Base-by-base conservation (phyloP, 30 jellyfish, hydroid and myxozoan species). In the Aurelia aurita region DNA sequence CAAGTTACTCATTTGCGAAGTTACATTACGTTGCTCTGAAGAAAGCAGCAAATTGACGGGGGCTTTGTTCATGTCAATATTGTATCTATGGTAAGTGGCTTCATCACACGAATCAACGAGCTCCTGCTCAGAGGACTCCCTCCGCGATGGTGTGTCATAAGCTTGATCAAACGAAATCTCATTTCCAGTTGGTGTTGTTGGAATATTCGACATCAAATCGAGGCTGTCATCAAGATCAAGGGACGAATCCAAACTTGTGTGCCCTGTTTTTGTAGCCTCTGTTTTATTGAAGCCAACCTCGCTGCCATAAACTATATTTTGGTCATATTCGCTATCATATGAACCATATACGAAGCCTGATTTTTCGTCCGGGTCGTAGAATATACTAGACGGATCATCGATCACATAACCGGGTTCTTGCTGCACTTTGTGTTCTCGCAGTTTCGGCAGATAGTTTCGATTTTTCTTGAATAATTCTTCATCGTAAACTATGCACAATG, bases 381-480 rank as follows among this genome's bases (percentile, higher is more conserved):
- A 95, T 34, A 95, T 89, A 58, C 97, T 89, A n/a, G 99, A 95
- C 43, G 99, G 99, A 67, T 95, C 99, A 54, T 95, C 98, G 28
- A 95, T 86, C 21, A 70, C 81, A 49, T 23, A 43, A 22, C 83
- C 85, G 8, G 93, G 95, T 82, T 89, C 98, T 28, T 78, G 76
- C 66, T 95, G 99, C n/a, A 95, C 75, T 62, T 80, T 95, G 69
- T 95, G 99, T 77, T 89, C 96, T 3, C 90, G 58, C 5, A 65
- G 73, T 21, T 68, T 73, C 1, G 99, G 99, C 58, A 95, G 57
- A 63, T 89, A 89, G 10, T 57, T 32, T 43, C 68, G 49, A 6
- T 59, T 69, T 57, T 69, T 82, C 26, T 75, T 80, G 44, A 82
- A 82, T 22, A 69, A 15, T 5, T 82, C 91, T 31, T 82, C 74